Evolutionary conservation across 2,113 vertebrate species (phyloP).

Genomic region (Setophaga petechia): DNA sequence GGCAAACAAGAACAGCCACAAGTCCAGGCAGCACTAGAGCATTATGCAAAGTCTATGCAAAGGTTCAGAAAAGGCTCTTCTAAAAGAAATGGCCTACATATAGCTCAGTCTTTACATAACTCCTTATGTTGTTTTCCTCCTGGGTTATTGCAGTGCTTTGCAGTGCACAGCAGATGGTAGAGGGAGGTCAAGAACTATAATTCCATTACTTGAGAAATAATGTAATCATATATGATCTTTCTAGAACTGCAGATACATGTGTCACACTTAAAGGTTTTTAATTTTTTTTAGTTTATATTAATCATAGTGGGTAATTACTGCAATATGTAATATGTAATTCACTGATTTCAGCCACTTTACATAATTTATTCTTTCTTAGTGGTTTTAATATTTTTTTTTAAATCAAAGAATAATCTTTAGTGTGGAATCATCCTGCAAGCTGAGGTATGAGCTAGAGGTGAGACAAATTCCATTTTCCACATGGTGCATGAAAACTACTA

Average conservation of each 20-base stretch:
- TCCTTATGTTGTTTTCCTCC: neutral
- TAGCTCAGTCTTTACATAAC: neutral
- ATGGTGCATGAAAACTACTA: neutral
- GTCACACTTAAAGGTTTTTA: neutral
- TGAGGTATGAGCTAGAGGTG: neutral
- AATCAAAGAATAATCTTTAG: neutral
- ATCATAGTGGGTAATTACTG: neutral
- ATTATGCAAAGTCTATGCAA: neutral
- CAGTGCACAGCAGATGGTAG: conserved; percentile 33
- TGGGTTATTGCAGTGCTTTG: neutral
- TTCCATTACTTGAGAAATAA: conserved; percentile 24
- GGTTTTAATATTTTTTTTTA: neutral
- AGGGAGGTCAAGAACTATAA: conserved; percentile 32
- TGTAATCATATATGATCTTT: neutral
- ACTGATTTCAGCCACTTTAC: neutral
- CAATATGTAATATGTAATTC: neutral
- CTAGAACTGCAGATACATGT: neutral
- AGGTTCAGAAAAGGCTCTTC: neutral
- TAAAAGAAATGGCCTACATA: neutral
- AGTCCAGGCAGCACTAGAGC: neutral
- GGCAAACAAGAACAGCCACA: neutral
- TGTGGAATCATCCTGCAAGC: neutral
- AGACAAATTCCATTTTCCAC: conserved; percentile 28
- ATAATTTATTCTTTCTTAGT: neutral
- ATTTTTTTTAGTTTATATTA: neutral